These are phyloP conservation scores for Eupeodes latifasciatus DNA, from an alignment of 2,888 invertebrate genomes.

Conservation along the genomic window DNA sequence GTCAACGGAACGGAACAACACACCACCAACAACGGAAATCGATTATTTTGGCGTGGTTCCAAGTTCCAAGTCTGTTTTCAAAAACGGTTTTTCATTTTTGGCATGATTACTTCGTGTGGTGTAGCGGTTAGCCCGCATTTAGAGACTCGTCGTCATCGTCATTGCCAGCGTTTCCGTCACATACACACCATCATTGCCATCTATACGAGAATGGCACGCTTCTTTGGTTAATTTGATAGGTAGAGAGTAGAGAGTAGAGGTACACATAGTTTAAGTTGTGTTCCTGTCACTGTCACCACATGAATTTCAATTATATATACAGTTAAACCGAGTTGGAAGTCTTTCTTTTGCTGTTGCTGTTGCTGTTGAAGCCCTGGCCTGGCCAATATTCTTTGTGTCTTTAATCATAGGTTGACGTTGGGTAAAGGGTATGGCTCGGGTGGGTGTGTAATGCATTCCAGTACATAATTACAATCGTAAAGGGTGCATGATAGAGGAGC, in stretches of 20 bases:
- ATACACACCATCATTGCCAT: background rate
- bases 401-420: slow-evolving; percentile 7
- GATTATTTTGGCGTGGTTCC: slow-evolving; percentile 54
- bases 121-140: slow-evolving; percentile 59
- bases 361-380: background rate
- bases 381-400: slow-evolving; percentile 41
- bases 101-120: slow-evolving; percentile 65
- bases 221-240: slow-evolving; percentile 7
- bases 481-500: slow-evolving; percentile 28
- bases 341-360: slow-evolving; percentile 8
- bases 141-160: background rate
- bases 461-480: slow-evolving; percentile 62
- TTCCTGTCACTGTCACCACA: slow-evolving; percentile 58
- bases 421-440: background rate
- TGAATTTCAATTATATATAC: slow-evolving; percentile 65
- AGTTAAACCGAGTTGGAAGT: slow-evolving; percentile 53
- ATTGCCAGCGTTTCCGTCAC: background rate
- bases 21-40: slow-evolving; percentile 63
- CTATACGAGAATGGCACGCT: slow-evolving; percentile 45
- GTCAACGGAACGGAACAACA: slow-evolving; percentile 60
- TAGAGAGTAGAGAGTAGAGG: no score
- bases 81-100: slow-evolving; percentile 46
- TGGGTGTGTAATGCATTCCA: slow-evolving; percentile 49
- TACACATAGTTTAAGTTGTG: slow-evolving; percentile 39
- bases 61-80: slow-evolving; percentile 25